Base-by-base conservation (phyloP, 2,888 invertebrate genomes). In the Caenorhabditis macrosperma region DNA sequence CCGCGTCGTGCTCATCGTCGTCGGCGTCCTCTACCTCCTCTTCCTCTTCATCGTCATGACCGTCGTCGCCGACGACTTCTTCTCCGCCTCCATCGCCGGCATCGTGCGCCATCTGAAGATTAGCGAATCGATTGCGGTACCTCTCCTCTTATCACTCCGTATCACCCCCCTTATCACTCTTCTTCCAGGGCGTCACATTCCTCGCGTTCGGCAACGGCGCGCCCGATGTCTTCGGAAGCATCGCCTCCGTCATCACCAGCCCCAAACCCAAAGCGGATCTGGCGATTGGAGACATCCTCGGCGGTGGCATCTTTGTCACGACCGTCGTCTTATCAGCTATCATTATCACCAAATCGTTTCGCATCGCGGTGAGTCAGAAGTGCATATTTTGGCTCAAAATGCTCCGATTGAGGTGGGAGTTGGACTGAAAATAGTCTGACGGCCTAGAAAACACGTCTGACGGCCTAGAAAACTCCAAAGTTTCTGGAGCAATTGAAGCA, bases 181-280 rank as follows among this genome's bases (percentile, higher is more conserved):
- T 50, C 9, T 44, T 66, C 12, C 59, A 92, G 89, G 94, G 94
- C 3, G 94, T 94, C 9, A 94, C 94, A 20, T 92, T 94, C 82
- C 88, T 94, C 83, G 94, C 94, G 0, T 93, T 94, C 89, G 94
- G 94, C 26, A 94, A 94, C 88, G 94, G 94, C 46, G 93, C 94
- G 0, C 93, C 94, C 1, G 94, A 94, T 90, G 92, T 94, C 59
- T 94, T 94, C 87, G 93, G 93, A 10, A 93, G 93, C 15, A 90
- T 94, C 20, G 93, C 93, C 50, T 92, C 92, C 9, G 92, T 92
- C 28, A 91, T 91, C n/a, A 83, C 82, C 28, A 82, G 84, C 1
- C 77, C 85, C 38, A 68, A 80, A 35, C 90, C 90, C 1, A 91
- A 92, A 84, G 90, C 91, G 3, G 91, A 90, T 54, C 85, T 92